These are phyloP conservation scores for Elaphurus davidianus DNA, from an alignment of 2,113 vertebrate genomes.

Conservation along the genomic window DNA sequence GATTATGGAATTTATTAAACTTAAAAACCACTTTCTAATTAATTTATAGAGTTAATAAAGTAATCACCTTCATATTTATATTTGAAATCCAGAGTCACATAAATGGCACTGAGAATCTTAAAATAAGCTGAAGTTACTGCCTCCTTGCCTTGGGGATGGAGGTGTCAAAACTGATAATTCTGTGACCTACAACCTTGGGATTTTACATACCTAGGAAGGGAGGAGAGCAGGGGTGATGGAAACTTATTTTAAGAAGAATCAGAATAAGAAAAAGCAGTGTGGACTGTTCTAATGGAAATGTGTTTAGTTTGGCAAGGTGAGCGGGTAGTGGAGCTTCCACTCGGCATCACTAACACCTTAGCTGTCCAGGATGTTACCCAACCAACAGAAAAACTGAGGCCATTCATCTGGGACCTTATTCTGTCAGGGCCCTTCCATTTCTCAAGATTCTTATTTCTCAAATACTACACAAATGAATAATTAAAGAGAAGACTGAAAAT, in stretches of 20 bases:
- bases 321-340: background rate
- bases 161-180: slow-evolving; percentile 50
- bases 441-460: slow-evolving; percentile 13
- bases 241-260: slow-evolving; percentile 56
- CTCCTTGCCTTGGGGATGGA: slow-evolving; percentile 48
- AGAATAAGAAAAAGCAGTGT: slow-evolving; percentile 32
- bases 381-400: background rate
- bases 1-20: background rate
- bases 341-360: background rate
- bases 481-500: slow-evolving; percentile 54
- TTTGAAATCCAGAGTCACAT: slow-evolving; percentile 53
- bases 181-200: background rate
- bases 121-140: slow-evolving; percentile 50
- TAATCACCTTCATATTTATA: slow-evolving; percentile 52
- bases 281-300: slow-evolving; percentile 23
- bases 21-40: slow-evolving; percentile 31
- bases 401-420: slow-evolving; percentile 20
- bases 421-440: background rate
- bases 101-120: slow-evolving; percentile 64
- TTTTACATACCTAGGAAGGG: slow-evolving; percentile 65
- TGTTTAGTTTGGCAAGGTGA: slow-evolving; percentile 56
- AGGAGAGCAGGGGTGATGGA: background rate
- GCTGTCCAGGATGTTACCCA: slow-evolving; percentile 5
- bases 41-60: slow-evolving; percentile 50
- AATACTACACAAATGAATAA: slow-evolving; percentile 51